Base-by-base conservation (phyloP, 2,797 vertebrate species). In the Leptoclinus maculatus region DNA sequence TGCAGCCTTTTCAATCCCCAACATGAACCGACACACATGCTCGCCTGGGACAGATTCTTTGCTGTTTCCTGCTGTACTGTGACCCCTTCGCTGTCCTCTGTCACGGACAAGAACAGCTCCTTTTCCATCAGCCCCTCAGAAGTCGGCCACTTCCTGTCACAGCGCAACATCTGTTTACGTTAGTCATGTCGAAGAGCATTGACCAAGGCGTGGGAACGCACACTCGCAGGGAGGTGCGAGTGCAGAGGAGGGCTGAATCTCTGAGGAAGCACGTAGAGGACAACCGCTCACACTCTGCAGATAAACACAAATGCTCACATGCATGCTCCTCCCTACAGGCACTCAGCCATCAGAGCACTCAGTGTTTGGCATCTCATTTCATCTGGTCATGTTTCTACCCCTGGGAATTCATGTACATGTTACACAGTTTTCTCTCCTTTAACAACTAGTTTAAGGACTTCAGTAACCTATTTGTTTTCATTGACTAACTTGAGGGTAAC, bases 201-300 rank as follows among this genome's bases (percentile, higher is more conserved):
- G 27, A 57, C 78, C 63, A 23, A 93, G 92, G 92, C 94, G 90
- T 94, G 94, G 94, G 94, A 94, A 94, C 53, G 67, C 73, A 82
- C 78, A 79, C 81, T 80, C 76, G 72, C 3, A 3, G 84, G 86
- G 86, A 79, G 74, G 81, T 74, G 80, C 69, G 67, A 88, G 82
- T 66, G 74, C 79, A 85, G 65, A 25, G 67, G 66, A 74, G 34
- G 74, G 70, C 38, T 77, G 74, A 56, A 82, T 87, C 76, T 78
- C 63, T 45, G 53, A 59, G 79, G 70, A 80, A 71, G 82, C 88
- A 91, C 78, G 82, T 87, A 87, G 75, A 79, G 72, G 76, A 82
- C 80, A 81, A 38, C 71, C 83, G 66, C 70, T 85, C 78, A 90
- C 80, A 63, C 71, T 75, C 73, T 71, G 56, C 72, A 23, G 62